phyloP scores from a whole-genome alignment of 2,113 vertebrate genomes.

The Scartelaos histophorus region DNA sequence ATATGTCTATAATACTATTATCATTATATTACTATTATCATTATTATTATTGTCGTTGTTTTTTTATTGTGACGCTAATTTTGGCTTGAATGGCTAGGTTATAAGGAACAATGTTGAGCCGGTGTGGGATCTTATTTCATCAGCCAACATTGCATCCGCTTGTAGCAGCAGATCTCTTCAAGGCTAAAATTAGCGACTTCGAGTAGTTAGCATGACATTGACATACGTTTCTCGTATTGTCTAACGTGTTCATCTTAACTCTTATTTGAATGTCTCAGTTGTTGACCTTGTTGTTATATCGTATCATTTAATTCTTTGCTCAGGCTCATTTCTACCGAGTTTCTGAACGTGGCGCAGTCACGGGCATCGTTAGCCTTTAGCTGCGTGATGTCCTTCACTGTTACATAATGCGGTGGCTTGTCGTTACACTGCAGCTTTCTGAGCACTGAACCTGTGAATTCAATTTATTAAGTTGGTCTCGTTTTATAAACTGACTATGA shows the following conservation, averaged over 20 bases:
- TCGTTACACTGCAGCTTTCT: accelerated
- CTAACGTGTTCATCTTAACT: neutral
- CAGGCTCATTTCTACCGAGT: accelerated
- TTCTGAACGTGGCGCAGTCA: conserved; percentile 30
- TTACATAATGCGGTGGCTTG: conserved; percentile 23
- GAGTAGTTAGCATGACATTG: neutral
- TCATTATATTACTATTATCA: no score
- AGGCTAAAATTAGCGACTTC: neutral
- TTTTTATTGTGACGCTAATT: neutral
- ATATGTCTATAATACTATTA: no score
- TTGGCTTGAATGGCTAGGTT: neutral
- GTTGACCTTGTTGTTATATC: neutral
- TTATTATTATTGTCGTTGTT: neutral
- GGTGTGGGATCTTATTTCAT: neutral
- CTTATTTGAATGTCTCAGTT: neutral
- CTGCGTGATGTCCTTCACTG: conserved; percentile 4
- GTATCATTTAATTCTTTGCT: neutral
- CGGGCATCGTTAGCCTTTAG: neutral
- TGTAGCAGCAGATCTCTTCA: conserved; percentile 4
- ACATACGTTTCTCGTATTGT: neutral
- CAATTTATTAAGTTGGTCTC: neutral
- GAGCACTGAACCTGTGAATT: no score
- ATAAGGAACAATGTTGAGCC: neutral
- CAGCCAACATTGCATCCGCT: neutral
- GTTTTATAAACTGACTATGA: neutral